Percentiles rank a stretch among this genome's conserved stretches.
Conservation (phyloP, 2,888 invertebrate genomes). For the Dexiosoma caninum region DNA sequence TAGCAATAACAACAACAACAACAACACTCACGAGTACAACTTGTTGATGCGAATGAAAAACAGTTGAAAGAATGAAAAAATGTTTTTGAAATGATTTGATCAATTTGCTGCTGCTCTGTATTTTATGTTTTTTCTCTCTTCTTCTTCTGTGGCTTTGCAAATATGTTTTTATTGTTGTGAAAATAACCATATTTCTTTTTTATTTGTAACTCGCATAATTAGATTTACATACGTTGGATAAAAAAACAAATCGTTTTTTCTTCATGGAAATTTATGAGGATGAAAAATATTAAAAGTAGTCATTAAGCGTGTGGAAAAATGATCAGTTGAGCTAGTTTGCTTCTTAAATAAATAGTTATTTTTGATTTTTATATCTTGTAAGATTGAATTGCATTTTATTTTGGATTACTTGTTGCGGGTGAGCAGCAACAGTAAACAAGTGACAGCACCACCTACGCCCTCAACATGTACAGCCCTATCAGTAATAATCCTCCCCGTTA, state of each 20-base stretch:
- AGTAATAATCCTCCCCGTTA: no score
- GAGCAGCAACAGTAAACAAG: no score
- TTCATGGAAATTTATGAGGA: conserved; percentile 1
- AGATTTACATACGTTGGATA: conserved; percentile 39
- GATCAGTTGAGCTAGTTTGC: not conserved
- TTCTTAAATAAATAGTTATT: not conserved
- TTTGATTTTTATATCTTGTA: not conserved
- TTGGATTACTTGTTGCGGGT: not conserved
- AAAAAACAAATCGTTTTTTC: not conserved
- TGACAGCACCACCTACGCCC: no score
- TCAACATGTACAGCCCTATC: no score
- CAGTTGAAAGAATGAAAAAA: not conserved
- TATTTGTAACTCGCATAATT: conserved; percentile 10
- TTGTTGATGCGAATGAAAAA: not conserved
- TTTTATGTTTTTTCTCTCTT: not conserved
- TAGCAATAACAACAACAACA: conserved; percentile 6
- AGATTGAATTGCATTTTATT: no score
- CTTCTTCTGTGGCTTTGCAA: not conserved
- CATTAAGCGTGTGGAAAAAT: conserved; percentile 31
- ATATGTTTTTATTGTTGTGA: conserved; percentile 25
- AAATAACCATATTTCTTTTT: conserved; percentile 1
- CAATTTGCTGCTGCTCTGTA: not conserved
- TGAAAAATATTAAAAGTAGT: not conserved
- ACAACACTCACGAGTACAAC: not conserved
- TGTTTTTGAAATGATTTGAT: conserved; percentile 12